Conservation (phyloP, 2,888 invertebrate species). For the Agonum fuliginosum region DNA sequence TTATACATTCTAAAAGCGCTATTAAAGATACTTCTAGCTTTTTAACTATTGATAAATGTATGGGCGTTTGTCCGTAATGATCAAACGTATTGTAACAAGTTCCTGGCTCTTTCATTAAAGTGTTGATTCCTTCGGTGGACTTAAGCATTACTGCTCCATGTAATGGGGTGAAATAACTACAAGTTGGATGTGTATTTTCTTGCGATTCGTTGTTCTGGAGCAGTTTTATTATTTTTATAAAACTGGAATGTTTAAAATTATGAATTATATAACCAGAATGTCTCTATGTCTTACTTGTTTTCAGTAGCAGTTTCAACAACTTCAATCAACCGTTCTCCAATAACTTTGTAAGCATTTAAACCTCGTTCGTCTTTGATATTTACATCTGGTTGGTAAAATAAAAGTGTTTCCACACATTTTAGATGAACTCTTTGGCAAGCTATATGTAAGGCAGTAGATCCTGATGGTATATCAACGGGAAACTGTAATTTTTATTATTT, state of each 20-base stretch:
- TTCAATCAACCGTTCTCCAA: slow-evolving; percentile 70
- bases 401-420: slow-evolving; percentile 74
- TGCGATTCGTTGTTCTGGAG: background rate
- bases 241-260: slow-evolving; percentile 20
- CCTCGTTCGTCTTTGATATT: slow-evolving; percentile 72
- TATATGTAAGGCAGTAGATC: slow-evolving; percentile 79
- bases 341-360: slow-evolving; percentile 74
- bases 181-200: background rate
- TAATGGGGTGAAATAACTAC: slow-evolving; percentile 70
- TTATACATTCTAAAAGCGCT: slow-evolving; percentile 66
- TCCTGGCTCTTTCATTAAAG: slow-evolving; percentile 71
- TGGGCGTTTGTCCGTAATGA: slow-evolving; percentile 73
- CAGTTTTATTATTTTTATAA: slow-evolving; percentile 36
- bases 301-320: slow-evolving; percentile 63
- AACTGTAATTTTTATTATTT: slow-evolving; percentile 67
- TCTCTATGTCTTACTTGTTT: slow-evolving; percentile 19
- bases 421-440: slow-evolving; percentile 75
- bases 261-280: background rate
- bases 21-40: slow-evolving; percentile 72
- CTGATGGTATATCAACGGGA: slow-evolving; percentile 72
- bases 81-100: slow-evolving; percentile 72
- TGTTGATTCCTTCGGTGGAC: slow-evolving; percentile 72
- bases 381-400: slow-evolving; percentile 74
- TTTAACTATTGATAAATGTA: slow-evolving; percentile 75
- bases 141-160: slow-evolving; percentile 75